These are phyloP conservation scores for Nyctibius grandis DNA, from an alignment of 2,797 vertebrate species.

Conservation along the genomic window DNA sequence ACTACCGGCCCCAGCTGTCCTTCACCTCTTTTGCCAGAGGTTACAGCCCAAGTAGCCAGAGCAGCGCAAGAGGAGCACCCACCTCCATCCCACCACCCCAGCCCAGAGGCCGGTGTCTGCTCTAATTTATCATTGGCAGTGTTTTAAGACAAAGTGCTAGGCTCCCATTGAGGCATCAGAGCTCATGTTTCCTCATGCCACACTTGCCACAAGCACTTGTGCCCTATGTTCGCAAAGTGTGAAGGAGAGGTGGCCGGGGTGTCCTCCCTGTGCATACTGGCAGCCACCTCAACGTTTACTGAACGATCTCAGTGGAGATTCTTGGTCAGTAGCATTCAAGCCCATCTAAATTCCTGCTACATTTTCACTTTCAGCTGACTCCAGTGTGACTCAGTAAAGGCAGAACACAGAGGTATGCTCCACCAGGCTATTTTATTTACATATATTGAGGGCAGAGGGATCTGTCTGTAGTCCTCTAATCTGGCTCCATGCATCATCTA, in stretches of 20 bases:
- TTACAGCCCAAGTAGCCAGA: neutral
- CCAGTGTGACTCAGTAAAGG: neutral
- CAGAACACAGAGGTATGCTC: neutral
- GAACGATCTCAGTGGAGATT: neutral
- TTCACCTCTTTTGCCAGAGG: neutral
- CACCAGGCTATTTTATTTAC: neutral
- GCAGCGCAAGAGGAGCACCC: neutral
- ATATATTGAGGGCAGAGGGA: neutral
- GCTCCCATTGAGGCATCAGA: neutral
- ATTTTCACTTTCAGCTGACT: neutral
- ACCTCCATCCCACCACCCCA: neutral
- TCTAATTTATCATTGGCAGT: neutral
- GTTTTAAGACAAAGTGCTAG: neutral
- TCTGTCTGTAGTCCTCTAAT: neutral
- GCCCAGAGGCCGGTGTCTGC: neutral
- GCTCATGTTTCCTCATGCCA: neutral
- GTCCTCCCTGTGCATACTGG: accelerated
- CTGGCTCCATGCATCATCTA: neutral
- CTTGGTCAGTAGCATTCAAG: neutral
- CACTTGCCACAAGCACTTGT: neutral
- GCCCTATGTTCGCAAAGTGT: accelerated
- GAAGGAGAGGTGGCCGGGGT: neutral
- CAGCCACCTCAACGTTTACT: too few species aligned
- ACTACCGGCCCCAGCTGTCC: neutral
- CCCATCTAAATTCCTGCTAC: neutral